Percentiles rank a stretch among this genome's conserved stretches.
phyloP scores from a whole-genome alignment of 2,113 vertebrate species.

The Tachycineta bicolor region DNA sequence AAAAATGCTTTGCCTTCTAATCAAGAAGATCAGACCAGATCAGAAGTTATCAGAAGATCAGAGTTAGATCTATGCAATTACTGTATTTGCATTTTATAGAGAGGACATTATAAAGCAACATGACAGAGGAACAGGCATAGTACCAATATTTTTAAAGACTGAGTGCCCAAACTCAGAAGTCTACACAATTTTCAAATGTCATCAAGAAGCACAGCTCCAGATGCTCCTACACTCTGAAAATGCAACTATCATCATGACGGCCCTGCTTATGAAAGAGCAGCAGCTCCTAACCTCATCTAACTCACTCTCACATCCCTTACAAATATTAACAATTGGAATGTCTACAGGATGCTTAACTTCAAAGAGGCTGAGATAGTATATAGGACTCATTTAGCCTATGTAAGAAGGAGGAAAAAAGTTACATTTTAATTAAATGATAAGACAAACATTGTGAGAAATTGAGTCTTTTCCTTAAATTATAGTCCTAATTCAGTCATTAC shows the following conservation, averaged over 20 bases:
- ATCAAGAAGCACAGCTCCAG: not conserved
- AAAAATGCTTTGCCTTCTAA: not conserved
- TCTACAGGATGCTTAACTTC: not conserved
- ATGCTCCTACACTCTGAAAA: not conserved
- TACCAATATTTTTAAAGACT: not conserved
- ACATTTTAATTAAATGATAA: slow-evolving; percentile 77
- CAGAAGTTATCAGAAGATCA: too few species aligned
- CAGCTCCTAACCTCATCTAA: not conserved
- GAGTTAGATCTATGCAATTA: not conserved
- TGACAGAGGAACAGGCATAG: not conserved
- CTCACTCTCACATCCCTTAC: not conserved
- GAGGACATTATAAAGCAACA: not conserved
- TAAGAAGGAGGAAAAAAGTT: slow-evolving; percentile 20
- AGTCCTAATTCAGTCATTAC: slow-evolving; percentile 75
- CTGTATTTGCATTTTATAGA: not conserved
- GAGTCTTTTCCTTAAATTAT: slow-evolving; percentile 64
- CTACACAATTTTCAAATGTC: not conserved
- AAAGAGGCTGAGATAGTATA: not conserved
- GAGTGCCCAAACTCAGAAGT: not conserved
- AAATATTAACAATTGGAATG: not conserved
- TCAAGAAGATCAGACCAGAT: not conserved
- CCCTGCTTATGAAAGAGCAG: not conserved
- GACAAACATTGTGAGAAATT: slow-evolving; percentile 66
- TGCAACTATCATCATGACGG: not conserved
- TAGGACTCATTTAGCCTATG: slow-evolving; percentile 4